Percentiles rank a stretch among this genome's conserved stretches.
Conservation (phyloP, 2,113 vertebrate genomes). For the Oncorhynchus clarkii region DNA sequence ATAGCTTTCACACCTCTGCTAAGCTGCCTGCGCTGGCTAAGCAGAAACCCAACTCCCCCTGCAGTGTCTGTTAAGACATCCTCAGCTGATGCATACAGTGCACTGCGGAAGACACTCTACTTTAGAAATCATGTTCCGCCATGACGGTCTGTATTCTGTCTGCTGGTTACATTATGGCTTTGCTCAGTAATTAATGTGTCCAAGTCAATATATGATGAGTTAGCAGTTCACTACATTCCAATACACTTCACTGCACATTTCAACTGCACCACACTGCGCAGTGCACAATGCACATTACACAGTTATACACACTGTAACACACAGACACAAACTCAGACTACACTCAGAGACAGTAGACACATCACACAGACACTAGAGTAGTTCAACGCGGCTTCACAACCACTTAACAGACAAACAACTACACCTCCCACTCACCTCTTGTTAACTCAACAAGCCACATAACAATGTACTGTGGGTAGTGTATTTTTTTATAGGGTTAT, state of each 20-base stretch:
- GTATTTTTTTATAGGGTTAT: constrained; percentile 36
- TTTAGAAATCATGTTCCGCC: constrained; percentile 2
- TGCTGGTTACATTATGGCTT: constrained; percentile 26
- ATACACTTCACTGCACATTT: constrained; percentile 10
- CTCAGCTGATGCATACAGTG: constrained; percentile 14
- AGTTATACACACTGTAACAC: constrained; percentile 47
- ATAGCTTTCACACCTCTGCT: constrained; percentile 52
- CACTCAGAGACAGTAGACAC: constrained; percentile 36
- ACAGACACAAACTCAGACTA: constrained; percentile 31
- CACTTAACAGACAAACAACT: constrained; percentile 61
- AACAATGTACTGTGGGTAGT: constrained; percentile 45
- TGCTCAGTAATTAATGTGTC: constrained; percentile 36
- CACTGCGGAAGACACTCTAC: constrained; percentile 19
- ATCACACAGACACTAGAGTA: constrained; percentile 40
- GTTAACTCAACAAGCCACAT: constrained; percentile 59
- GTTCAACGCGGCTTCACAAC: constrained; percentile 49
- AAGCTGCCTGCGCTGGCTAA: constrained; percentile 41
- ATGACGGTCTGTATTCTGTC: constrained; percentile 15
- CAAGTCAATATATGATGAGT: constrained; percentile 24
- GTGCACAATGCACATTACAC: constrained; percentile 42
- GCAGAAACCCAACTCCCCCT: constrained; percentile 34
- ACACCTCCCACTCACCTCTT: constrained; percentile 63
- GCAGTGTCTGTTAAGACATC: constrained; percentile 24
- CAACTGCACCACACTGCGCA: constrained; percentile 12
- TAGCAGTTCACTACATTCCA: constrained; percentile 39